Base-by-base conservation (phyloP, 2,888 invertebrate species). In the Coenonympha glycerion region DNA sequence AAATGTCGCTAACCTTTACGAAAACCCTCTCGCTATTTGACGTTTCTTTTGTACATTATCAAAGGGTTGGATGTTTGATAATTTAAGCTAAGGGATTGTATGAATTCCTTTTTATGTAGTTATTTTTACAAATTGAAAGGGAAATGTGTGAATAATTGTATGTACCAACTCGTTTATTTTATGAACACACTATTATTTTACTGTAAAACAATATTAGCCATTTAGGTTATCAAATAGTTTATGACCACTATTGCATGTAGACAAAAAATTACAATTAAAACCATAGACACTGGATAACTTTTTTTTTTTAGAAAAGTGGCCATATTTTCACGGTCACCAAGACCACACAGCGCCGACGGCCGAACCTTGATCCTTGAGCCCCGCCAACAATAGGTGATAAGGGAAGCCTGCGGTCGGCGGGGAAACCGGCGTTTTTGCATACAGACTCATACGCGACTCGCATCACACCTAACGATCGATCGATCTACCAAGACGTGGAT, bases 371-470 rank as follows among this genome's bases (percentile, higher is more conserved):
- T n/a, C n/a, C 72, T 73, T 74, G 73, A 57, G 8, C 9, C 9
- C 3, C 15, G 54, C 56, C 44, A 64, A 79, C 80, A 81, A 80
- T 81, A 64, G 77, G 69, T 68, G 68, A 75, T 79, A 75, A 77
- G 79, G 76, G 78, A 81, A 76, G 70, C 69, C 68, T 82, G 81
- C 66, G 71, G 21, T 21, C 36, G 36, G 9, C 31, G 36, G 39
- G 69, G 70, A 73, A 76, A 73, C 75, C 62, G 64, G 62, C 58
- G 61, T 62, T 69, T 77, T 46, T 71, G 39, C 39, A 39, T 39
- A 24, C 22, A 73, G 72, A n/a, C n/a, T n/a, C 71, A 75, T 70
- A 62, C 64, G 52, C 31, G 52, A 53, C 59, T 56, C 58, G 55
- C 56, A 57, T 60, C 22, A 37, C 37, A 46, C 51, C 47, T n/a